These are phyloP conservation scores for Peromyscus aztecus DNA, from an alignment of 2,797 vertebrate genomes.

Conservation along the genomic window DNA sequence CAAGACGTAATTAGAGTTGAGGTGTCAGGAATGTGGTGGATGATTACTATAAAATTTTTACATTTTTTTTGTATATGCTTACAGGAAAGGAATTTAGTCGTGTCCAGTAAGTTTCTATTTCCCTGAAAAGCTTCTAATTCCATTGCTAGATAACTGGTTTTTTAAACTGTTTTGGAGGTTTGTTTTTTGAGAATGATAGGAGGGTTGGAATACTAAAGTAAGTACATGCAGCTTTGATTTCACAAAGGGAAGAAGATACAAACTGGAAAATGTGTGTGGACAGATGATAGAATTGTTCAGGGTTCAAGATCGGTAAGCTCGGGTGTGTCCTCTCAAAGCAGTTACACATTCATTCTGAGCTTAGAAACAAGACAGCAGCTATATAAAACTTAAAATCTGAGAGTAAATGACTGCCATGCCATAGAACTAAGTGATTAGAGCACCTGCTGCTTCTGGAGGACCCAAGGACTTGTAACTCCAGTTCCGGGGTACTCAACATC, in stretches of 20 bases:
- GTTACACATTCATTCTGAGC: constrained; percentile 34
- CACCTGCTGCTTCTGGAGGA: background rate
- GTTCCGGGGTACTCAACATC: background rate
- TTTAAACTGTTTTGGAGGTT: background rate
- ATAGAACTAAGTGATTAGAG: background rate
- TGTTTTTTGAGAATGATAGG: background rate
- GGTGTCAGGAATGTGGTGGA: background rate
- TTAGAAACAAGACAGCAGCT: constrained; percentile 47
- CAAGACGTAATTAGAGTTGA: background rate
- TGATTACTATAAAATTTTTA: background rate
- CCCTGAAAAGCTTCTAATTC: background rate
- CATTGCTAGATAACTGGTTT: constrained; percentile 29
- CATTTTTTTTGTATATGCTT: constrained; percentile 37
- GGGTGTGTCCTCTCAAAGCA: background rate
- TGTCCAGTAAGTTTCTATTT: constrained; percentile 38
- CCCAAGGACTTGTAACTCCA: background rate
- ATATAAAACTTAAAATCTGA: constrained; percentile 37
- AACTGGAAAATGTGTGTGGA: constrained; percentile 12
- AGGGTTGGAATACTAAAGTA: background rate
- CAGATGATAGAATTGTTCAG: background rate
- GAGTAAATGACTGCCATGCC: background rate
- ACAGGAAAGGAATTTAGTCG: constrained; percentile 32
- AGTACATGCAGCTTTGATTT: background rate
- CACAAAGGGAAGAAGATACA: background rate
- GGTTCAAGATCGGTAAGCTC: background rate